Percentiles rank a stretch among this genome's conserved stretches.
Conservation (phyloP, 2,888 invertebrate species). For the Phyto melanocephala region DNA sequence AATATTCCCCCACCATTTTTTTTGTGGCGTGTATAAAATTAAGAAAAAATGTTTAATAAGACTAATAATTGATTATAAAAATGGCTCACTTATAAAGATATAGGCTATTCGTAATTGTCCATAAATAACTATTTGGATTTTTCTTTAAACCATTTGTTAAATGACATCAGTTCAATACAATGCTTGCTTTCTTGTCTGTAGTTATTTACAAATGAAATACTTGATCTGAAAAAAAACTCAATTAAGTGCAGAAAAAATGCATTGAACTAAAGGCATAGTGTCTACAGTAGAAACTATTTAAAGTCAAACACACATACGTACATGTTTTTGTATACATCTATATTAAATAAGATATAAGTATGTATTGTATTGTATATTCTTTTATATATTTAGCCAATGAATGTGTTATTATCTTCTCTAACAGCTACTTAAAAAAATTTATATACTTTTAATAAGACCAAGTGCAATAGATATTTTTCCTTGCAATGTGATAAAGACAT, state of each 20-base stretch:
- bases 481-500: conserved; percentile 9
- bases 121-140: background rate
- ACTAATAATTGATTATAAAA: too few relatives aligned
- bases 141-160: conserved; percentile 9
- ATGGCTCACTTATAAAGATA: too few relatives aligned
- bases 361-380: too few relatives aligned
- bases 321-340: too few relatives aligned
- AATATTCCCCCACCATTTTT: too few relatives aligned
- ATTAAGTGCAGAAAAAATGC: conserved; percentile 39
- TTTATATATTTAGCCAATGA: background rate
- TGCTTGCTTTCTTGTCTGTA: background rate
- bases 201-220: conserved; percentile 33
- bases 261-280: background rate
- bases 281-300: background rate
- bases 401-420: conserved; percentile 12
- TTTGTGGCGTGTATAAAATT: too few relatives aligned
- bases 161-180: conserved; percentile 17
- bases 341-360: too few relatives aligned
- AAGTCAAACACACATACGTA: background rate
- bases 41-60: too few relatives aligned
- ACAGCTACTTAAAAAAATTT: conserved; percentile 19
- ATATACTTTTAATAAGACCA: background rate
- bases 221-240: conserved; percentile 43
- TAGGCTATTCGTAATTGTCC: too few relatives aligned
- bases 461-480: conserved; percentile 1